Conservation (phyloP, 1,140 invertebrate species). For the Schlechtendalia chinensis region DNA sequence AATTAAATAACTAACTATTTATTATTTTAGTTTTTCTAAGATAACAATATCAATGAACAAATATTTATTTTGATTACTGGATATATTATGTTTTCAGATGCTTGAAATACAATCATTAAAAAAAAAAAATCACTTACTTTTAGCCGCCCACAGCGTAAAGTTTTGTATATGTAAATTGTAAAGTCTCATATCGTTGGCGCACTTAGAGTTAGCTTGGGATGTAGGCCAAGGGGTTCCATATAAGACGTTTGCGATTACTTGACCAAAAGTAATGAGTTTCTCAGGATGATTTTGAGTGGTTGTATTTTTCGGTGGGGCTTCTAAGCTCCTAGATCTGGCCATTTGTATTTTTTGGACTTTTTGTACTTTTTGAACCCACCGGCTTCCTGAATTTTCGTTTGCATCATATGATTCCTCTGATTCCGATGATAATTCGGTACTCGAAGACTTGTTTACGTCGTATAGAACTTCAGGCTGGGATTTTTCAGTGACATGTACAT, state of each 20-base stretch:
- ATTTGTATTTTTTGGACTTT: not conserved
- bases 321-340: not conserved
- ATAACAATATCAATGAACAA: too few species aligned
- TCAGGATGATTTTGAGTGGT: not conserved
- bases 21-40: too few species aligned
- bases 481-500: not conserved
- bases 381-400: not conserved
- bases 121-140: slow-evolving; percentile 6
- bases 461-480: not conserved
- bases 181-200: not conserved
- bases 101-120: too few species aligned
- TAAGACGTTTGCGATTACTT: not conserved
- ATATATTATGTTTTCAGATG: too few species aligned
- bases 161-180: not conserved
- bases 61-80: too few species aligned
- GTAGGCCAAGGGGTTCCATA: not conserved
- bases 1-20: too few species aligned
- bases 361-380: slow-evolving; percentile 1
- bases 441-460: not conserved
- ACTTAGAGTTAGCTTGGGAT: not conserved
- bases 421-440: not conserved
- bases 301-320: not conserved
- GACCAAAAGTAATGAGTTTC: not conserved
- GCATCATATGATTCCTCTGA: not conserved
- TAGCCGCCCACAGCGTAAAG: slow-evolving; percentile 12